Percentiles rank a stretch among this genome's conserved stretches.
Evolutionary conservation across 2,113 vertebrate genomes (phyloP).

Genomic region (Formicarius rufipectus): DNA sequence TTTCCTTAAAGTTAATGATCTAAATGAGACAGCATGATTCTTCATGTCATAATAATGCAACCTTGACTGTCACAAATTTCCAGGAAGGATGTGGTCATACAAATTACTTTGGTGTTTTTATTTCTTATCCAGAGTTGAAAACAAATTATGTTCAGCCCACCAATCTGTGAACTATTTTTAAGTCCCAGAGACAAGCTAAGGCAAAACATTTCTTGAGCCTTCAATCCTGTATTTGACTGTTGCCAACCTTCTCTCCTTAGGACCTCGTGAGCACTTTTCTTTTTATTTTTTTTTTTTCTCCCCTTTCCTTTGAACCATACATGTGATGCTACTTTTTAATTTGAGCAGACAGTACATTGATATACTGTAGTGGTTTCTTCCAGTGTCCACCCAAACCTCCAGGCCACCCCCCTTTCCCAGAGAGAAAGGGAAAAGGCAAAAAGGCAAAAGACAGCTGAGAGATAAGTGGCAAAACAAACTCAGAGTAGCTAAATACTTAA

Average conservation of each 20-base stretch:
- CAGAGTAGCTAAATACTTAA: too few relatives aligned
- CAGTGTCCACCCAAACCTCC: too few relatives aligned
- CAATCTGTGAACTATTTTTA: neutral
- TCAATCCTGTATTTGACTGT: neutral
- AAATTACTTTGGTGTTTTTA: neutral
- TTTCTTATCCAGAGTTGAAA: neutral
- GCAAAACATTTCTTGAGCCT: neutral
- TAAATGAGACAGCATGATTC: neutral
- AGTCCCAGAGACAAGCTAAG: neutral
- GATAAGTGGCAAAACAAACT: too few relatives aligned
- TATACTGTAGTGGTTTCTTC: too few relatives aligned
- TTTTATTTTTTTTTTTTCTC: neutral
- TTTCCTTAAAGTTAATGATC: neutral
- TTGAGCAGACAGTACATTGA: neutral
- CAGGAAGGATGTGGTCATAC: neutral
- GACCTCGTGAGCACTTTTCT: neutral
- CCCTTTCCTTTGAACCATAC: neutral
- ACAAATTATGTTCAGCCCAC: neutral
- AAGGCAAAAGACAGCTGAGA: too few relatives aligned
- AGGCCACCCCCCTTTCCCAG: too few relatives aligned
- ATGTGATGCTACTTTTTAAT: neutral
- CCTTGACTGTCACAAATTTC: neutral
- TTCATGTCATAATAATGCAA: neutral
- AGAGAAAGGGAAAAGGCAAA: too few relatives aligned
- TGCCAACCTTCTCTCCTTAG: neutral